A percentile compares a stretch with the other conserved stretches of the same genome.
Evolutionary conservation across 1,140 invertebrate genomes (phyloP).

Genomic region (Drosophila nikananu): DNA sequence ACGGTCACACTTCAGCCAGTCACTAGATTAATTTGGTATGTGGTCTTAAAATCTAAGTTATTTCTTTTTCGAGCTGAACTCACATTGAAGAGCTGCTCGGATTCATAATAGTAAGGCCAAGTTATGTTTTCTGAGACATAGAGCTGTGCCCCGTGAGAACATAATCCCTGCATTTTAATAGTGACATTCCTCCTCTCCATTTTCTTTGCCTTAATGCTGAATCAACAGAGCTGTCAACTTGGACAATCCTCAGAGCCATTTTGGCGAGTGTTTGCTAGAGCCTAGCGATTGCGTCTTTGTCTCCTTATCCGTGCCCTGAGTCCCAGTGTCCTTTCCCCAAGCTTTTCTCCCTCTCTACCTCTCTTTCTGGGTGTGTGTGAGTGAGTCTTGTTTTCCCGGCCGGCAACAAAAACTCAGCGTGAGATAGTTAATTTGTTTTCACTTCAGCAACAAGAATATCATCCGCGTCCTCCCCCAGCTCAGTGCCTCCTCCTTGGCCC

Average conservation of each 20-base stretch:
- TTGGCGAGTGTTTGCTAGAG: slow-evolving; percentile 63
- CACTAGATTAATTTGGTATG: background rate
- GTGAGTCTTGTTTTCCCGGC: slow-evolving; percentile 11
- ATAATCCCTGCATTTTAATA: slow-evolving; percentile 26
- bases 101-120: background rate
- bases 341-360: background rate
- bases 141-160: background rate
- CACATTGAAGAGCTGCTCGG: too few species aligned
- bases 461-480: slow-evolving; percentile 11
- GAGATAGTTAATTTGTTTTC: slow-evolving; percentile 84
- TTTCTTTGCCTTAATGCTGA: slow-evolving; percentile 39
- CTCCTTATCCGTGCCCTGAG: slow-evolving; percentile 17
- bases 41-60: background rate
- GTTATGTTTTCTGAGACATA: background rate
- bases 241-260: slow-evolving; percentile 46
- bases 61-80: background rate
- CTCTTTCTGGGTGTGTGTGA: background rate
- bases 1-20: background rate
- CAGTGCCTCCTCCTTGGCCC: slow-evolving; percentile 13
- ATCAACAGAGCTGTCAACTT: slow-evolving; percentile 66
- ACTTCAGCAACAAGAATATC: slow-evolving; percentile 77
- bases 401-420: slow-evolving; percentile 74
- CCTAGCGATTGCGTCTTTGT: slow-evolving; percentile 39
- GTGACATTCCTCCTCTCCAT: background rate
- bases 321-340: background rate